A percentile compares a stretch with the other conserved stretches of the same genome.
Evolutionary conservation across 2,888 invertebrate species (phyloP).

Genomic region (Imbricaverruca yamaguchii): DNA sequence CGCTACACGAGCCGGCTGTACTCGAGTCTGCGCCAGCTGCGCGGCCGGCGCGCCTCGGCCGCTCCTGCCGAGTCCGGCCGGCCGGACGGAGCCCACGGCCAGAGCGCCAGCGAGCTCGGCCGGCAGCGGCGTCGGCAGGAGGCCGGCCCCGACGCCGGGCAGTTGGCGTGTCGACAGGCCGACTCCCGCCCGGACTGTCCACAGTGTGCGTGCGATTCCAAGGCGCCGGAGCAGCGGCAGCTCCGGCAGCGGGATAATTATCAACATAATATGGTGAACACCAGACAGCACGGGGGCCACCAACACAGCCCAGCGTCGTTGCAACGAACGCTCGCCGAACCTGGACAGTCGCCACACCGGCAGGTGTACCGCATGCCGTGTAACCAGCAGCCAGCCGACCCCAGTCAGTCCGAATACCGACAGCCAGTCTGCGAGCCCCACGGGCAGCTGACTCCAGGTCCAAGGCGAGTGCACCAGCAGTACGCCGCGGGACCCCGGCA

Average conservation of each 20-base stretch:
- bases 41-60: background rate
- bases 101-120: too few species aligned
- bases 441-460: background rate
- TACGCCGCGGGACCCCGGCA: too few species aligned
- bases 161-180: too few species aligned
- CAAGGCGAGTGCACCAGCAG: background rate
- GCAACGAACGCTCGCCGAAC: background rate
- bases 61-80: too few species aligned
- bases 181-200: too few species aligned
- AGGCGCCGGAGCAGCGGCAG: background rate
- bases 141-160: too few species aligned
- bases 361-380: background rate
- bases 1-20: background rate
- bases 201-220: too few species aligned
- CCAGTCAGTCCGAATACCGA: background rate
- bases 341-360: background rate
- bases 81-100: too few species aligned
- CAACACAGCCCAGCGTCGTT: background rate
- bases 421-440: background rate
- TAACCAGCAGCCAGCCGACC: background rate
- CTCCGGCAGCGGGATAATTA: background rate
- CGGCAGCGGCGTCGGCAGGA: too few species aligned
- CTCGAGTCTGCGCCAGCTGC: conserved; percentile 12
- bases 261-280: too few species aligned
- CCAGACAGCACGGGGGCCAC: too few species aligned